Conservation (phyloP, 2,888 invertebrate species). For the Melieria crassipennis region DNA sequence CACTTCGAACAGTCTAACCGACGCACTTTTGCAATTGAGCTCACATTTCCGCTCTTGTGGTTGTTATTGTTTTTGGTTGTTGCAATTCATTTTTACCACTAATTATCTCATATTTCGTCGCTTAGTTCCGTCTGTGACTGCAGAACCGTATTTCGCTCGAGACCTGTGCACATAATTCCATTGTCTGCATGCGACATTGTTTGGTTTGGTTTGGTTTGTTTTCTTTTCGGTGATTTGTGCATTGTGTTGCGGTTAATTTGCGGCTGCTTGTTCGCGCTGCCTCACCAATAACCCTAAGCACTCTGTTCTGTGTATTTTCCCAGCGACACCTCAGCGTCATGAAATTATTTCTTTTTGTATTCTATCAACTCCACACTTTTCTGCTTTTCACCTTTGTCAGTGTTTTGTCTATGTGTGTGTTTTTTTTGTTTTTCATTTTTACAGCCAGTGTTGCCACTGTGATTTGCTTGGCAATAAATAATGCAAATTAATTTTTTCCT, state of each 20-base stretch:
- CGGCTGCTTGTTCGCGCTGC: slow-evolving; percentile 20
- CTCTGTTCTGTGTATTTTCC: neutral
- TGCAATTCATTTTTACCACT: no score
- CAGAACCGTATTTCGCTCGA: neutral
- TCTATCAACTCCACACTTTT: neutral
- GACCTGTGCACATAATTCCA: neutral
- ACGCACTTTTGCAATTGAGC: no score
- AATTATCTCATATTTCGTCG: no score
- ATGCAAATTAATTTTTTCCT: slow-evolving; percentile 17
- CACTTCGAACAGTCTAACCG: no score
- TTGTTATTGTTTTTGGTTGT: neutral
- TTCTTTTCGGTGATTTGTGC: slow-evolving; percentile 15
- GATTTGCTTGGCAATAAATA: neutral
- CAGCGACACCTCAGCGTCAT: no score
- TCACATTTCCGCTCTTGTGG: neutral
- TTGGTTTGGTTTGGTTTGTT: neutral
- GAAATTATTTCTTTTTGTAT: neutral
- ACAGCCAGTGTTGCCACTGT: neutral
- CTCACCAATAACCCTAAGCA: neutral
- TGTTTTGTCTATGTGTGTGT: neutral
- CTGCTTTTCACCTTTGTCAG: neutral
- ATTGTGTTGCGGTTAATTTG: slow-evolving; percentile 30
- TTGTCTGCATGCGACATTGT: neutral
- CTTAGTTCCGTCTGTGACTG: no score
- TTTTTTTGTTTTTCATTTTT: neutral